Base-by-base conservation (phyloP, 1,140 invertebrate genomes). In the Anagrus nilaparvatae region DNA sequence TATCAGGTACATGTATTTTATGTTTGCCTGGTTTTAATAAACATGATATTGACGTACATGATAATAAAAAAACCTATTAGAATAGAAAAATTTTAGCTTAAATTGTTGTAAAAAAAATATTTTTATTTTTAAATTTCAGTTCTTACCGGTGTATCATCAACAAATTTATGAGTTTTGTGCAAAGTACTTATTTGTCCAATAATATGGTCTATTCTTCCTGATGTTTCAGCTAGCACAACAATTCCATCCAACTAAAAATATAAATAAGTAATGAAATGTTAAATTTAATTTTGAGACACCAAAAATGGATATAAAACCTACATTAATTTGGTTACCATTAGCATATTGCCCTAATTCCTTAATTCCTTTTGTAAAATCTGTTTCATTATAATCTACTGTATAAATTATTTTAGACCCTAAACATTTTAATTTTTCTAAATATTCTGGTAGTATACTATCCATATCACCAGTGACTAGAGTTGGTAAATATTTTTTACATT, bases 151-250 rank as follows among this genome's bases (percentile, higher is more conserved):
- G 57, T 41, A 31, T 69, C 44, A 25, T 59, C 64, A 7, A 73
- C 58, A 24, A 75, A 61, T 3, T 67, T 56, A 38, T 69, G 58
- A 24, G 70, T 64, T 56, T 74, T 78, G 53, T 70, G 80, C 9
- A 90, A 57, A 0, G 82, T 84, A 53, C 86, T 82, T 17, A 89
- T 71, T 54, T 84, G 87, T 3, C 73, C 78, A 45, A 88, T 70
- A 10, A 81, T 75, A 50, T 90, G 86, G 63, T 90, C 87, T 19
- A 87, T 65, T 31, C 87, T 69, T n/a, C 84, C 84, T 3, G 75
- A 78, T 34, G 60, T 74, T 44, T 84, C 81, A 23, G 61, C 69
- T 10, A 85, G 54, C 3, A 75, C 75, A 40, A 82, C 67, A 12
- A 83, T 63, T 49, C 63, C 60, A 25, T 74, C 61, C 23, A 84